These are phyloP conservation scores for Hiodon alosoides DNA, from an alignment of 2,113 vertebrate species.

Conservation along the genomic window DNA sequence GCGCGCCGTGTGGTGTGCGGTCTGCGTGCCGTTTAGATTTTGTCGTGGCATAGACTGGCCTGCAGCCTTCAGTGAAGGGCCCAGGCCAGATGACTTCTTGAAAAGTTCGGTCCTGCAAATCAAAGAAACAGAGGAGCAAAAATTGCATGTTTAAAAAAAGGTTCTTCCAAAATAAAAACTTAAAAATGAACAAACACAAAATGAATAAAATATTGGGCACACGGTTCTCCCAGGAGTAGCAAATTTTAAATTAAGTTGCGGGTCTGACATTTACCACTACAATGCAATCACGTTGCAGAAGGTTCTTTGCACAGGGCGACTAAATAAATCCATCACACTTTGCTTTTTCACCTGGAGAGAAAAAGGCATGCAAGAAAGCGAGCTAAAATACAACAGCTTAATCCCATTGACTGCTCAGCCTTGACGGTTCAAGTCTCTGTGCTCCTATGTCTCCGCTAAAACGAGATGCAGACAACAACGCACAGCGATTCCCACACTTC, in stretches of 20 bases:
- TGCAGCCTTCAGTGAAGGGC: conserved; percentile 82
- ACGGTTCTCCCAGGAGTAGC: neutral
- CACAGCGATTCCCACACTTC: no score
- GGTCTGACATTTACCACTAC: neutral
- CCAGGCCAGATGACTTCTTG: conserved; percentile 92
- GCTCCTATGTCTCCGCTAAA: no score
- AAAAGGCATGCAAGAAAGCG: no score
- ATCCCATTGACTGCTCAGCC: no score
- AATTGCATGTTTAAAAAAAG: conserved; percentile 79
- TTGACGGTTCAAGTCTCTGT: no score
- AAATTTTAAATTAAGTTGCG: neutral
- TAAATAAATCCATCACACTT: no score
- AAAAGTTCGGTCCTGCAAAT: conserved; percentile 86
- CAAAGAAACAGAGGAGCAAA: conserved; percentile 86
- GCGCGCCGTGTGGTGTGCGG: no score
- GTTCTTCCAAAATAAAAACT: conserved; percentile 31
- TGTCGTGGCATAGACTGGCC: conserved; percentile 73
- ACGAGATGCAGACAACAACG: no score
- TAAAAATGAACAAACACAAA: conserved; percentile 43
- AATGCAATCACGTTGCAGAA: neutral
- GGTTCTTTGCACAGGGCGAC: neutral
- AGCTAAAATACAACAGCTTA: no score
- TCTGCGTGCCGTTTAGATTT: conserved; percentile 25
- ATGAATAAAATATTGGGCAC: conserved; percentile 32
- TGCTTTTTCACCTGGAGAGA: no score